These are phyloP conservation scores for Trichomalopsis sarcophagae DNA, from an alignment of 1,140 invertebrate genomes.

Conservation along the genomic window DNA sequence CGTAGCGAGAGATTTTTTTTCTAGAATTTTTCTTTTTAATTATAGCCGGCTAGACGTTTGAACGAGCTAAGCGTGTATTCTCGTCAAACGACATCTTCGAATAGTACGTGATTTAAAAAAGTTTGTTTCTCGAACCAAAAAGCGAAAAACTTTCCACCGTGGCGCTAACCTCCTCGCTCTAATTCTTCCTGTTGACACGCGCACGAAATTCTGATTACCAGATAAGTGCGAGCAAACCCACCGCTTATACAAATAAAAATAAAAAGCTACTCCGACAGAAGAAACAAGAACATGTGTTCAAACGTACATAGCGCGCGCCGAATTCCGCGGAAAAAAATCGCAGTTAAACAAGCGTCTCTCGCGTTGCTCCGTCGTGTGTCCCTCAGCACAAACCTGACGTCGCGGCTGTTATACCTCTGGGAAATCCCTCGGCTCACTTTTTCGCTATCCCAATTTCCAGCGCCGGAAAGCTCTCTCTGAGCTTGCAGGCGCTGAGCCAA, in stretches of 20 bases:
- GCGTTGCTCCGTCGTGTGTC: too few relatives aligned
- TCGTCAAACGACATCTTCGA: too few relatives aligned
- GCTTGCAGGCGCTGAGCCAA: too few relatives aligned
- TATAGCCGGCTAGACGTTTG: too few relatives aligned
- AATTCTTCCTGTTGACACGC: neutral
- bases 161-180: neutral
- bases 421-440: neutral
- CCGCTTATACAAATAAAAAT: neutral
- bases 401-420: too few relatives aligned
- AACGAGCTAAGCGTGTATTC: too few relatives aligned
- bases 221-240: neutral
- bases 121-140: too few relatives aligned
- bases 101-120: too few relatives aligned
- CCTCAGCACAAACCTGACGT: neutral
- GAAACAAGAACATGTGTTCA: too few relatives aligned
- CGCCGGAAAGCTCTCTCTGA: too few relatives aligned
- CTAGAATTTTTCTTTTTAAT: neutral
- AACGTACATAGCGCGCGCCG: neutral
- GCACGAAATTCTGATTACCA: neutral
- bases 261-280: neutral
- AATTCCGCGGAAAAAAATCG: neutral
- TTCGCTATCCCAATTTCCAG: too few relatives aligned
- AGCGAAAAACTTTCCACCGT: neutral
- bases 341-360: neutral
- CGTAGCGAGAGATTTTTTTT: neutral